Percentiles rank a stretch among this genome's conserved stretches.
Evolutionary conservation across 2,888 invertebrate species (phyloP).

Genomic region (Leucoma salicis): DNA sequence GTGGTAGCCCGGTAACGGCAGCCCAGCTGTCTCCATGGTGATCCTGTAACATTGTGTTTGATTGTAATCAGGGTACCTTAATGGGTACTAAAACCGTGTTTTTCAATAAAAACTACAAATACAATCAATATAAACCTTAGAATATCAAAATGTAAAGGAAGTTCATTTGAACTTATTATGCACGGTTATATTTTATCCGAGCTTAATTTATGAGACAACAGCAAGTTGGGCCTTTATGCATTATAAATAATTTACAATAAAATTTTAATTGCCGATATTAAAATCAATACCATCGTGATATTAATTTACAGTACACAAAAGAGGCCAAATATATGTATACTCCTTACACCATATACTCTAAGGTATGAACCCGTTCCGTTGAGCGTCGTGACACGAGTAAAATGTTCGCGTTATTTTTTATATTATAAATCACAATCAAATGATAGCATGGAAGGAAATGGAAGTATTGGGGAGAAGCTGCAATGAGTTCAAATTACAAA

Average conservation of each 20-base stretch:
- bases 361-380: slow-evolving; percentile 30
- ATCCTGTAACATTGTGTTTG: slow-evolving; percentile 92
- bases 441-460: slow-evolving; percentile 44
- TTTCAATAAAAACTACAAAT: neutral
- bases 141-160: neutral
- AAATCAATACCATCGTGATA: too few species aligned
- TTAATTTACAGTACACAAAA: too few species aligned
- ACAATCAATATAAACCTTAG: neutral
- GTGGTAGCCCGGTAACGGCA: slow-evolving; percentile 95
- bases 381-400: slow-evolving; percentile 19
- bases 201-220: too few species aligned
- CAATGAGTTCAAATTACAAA: slow-evolving; percentile 19
- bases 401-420: slow-evolving; percentile 17
- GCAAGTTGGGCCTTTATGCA: too few species aligned
- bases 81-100: too few species aligned
- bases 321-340: neutral
- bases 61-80: too few species aligned
- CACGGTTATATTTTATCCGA: too few species aligned
- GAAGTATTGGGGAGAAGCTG: slow-evolving; percentile 40
- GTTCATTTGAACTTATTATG: too few species aligned
- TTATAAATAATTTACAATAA: too few species aligned
- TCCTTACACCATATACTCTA: neutral
- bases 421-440: slow-evolving; percentile 29
- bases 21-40: slow-evolving; percentile 96
- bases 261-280: too few species aligned